A percentile compares a stretch with the other conserved stretches of the same genome.
These are phyloP conservation scores for Trididemnum nubilum DNA, from an alignment of 23 tunicate genomes.

Conservation along the genomic window DNA sequence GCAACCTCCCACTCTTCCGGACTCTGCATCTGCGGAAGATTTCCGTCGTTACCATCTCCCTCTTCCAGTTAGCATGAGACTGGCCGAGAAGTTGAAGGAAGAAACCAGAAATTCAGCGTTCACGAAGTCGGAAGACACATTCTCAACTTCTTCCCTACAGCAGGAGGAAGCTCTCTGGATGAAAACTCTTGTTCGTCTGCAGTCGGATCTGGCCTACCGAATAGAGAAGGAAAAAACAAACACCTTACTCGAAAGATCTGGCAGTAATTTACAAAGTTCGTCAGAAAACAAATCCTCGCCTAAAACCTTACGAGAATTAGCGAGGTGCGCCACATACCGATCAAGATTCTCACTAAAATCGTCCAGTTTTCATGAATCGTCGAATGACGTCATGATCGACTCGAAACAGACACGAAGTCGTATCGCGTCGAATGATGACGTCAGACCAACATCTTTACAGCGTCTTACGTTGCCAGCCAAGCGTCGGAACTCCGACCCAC, in stretches of 20 bases:
- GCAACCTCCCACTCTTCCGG: slow-evolving; percentile 41
- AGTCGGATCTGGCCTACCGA: slow-evolving; percentile 47
- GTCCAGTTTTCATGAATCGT: not conserved
- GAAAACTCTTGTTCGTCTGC: slow-evolving; percentile 47
- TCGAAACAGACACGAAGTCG: not conserved
- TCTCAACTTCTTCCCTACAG: not conserved
- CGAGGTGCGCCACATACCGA: slow-evolving; percentile 1
- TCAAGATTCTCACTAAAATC: not conserved
- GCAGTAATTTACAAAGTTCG: not conserved
- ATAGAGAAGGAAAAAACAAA: slow-evolving; percentile 41
- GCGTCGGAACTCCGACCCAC: slow-evolving; percentile 67
- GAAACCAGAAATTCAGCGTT: not conserved
- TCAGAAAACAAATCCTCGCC: not conserved
- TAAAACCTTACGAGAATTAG: slow-evolving; percentile 16
- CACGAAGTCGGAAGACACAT: too few relatives aligned
- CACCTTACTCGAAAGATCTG: not conserved
- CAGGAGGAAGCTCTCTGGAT: slow-evolving; percentile 63
- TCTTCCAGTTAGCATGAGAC: slow-evolving; percentile 2
- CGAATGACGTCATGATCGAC: not conserved
- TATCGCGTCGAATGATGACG: not conserved
- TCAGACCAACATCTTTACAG: not conserved
- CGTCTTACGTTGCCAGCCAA: slow-evolving; percentile 1
- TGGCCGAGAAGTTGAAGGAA: not conserved
- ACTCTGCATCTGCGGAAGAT: slow-evolving; percentile 40
- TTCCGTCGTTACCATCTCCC: not conserved